Evolutionary conservation across 2,113 vertebrate genomes (phyloP), one percentile per base, ranked within the genome.

Genomic region (Tyto alba): DNA sequence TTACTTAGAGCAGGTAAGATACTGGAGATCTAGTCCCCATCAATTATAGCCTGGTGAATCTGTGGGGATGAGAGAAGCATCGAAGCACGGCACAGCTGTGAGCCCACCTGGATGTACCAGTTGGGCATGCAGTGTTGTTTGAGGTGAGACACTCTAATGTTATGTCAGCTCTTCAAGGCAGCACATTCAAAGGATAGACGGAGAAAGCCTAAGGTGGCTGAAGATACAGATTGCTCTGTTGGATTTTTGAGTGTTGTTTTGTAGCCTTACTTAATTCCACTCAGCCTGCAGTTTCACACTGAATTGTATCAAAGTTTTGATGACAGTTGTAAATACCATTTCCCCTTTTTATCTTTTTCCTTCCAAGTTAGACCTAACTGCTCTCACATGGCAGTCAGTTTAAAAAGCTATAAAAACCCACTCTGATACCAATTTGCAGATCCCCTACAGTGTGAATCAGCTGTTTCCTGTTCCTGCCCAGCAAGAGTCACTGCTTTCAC

Each of bases 381-480:
- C 34, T 86, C n/a, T 90, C 56, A 45, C 38, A 11, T n/a, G 26
- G 45, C 75, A 78, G 50, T 26, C 40, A 43, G 43, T 64, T 92
- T 10, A 52, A 43, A 74, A 77, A 80, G 69, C 36, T 57, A 8
- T 81, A 92, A 92, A 90, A 84, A 2, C 69, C 45, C 80, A 36
- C 48, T 64, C 52, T 36, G 76, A 83, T 88, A 74, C 3, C 73
- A 84, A 32, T 94, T 90, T 86, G 67, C 59, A 50, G 93, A n/a
- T 90, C 53, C 63, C 89, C 79, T 48, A 30, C 85, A 45, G 92
- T 0, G 1, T 45, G 27, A 75, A 93, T 88, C 47, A 30, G 76
- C 83, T 81, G 78, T 88, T 96, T 93, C 90, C 93, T 67, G 32
- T 86, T 92, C 90, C 90, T 88, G 90, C 90, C 72, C 79, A 92